phyloP scores from a whole-genome alignment of 2,113 vertebrate species.

The Syrrhaptes paradoxus region DNA sequence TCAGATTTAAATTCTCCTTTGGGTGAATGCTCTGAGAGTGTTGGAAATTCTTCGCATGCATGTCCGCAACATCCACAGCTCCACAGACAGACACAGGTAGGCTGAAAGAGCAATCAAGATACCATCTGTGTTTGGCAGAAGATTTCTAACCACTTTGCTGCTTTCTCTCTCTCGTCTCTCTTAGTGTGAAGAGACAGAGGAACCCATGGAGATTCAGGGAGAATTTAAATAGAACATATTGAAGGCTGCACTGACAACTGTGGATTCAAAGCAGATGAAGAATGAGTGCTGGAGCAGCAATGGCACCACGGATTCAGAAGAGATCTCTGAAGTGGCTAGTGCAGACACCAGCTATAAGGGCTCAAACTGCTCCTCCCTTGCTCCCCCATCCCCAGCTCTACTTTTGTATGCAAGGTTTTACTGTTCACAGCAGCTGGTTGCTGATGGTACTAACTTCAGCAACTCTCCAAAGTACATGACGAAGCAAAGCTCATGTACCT shows the following conservation, averaged over 20 bases:
- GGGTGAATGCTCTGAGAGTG: not conserved
- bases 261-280: conserved; percentile 28
- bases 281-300: conserved; percentile 12
- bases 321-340: not conserved
- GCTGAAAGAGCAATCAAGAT: conserved; percentile 51
- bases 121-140: conserved; percentile 58
- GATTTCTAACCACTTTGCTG: conserved; percentile 40
- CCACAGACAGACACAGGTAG: conserved; percentile 44
- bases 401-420: not conserved
- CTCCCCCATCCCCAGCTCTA: not conserved
- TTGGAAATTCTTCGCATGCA: not conserved
- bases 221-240: conserved; percentile 54
- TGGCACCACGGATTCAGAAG: not conserved
- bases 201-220: conserved; percentile 29
- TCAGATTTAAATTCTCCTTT: conserved; percentile 5
- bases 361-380: not conserved
- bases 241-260: conserved; percentile 24
- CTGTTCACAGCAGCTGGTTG: not conserved
- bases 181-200: conserved; percentile 35
- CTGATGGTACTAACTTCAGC: not conserved
- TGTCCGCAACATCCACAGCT: conserved; percentile 48
- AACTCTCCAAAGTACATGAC: not conserved
- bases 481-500: not conserved
- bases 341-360: not conserved
- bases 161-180: conserved; percentile 16